Evolutionary conservation across 2,888 invertebrate genomes (phyloP).

Genomic region (Tolmerus cingulatus): DNA sequence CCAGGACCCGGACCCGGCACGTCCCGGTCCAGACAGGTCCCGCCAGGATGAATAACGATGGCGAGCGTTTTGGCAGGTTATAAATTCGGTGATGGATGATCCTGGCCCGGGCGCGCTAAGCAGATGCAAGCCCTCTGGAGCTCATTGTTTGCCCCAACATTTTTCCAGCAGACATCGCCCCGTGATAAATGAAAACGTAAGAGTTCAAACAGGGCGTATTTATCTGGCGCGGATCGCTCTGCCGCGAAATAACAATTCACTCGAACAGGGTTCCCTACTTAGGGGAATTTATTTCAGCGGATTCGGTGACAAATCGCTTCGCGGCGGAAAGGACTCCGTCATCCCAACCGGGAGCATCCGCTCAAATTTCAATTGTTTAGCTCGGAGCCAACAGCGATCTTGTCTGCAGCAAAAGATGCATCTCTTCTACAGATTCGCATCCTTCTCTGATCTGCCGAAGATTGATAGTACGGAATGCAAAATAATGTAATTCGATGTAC

Average conservation of each 20-base stretch:
- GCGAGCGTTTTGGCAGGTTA: constrained; percentile 29
- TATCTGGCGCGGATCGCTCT: neutral
- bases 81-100: constrained; percentile 29
- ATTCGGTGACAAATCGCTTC: constrained; percentile 13
- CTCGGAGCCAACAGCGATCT: neutral
- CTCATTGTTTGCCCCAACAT: neutral
- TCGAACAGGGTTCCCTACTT: constrained; percentile 6
- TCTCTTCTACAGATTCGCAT: neutral
- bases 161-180: neutral
- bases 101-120: neutral
- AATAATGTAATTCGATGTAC: neutral
- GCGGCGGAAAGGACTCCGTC: neutral
- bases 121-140: constrained; percentile 7
- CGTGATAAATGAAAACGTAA: constrained; percentile 19
- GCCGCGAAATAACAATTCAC: constrained; percentile 14
- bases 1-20: neutral
- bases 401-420: neutral
- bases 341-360: neutral
- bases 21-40: neutral
- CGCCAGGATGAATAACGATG: constrained; percentile 23
- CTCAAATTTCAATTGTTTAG: neutral
- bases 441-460: neutral
- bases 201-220: constrained; percentile 2
- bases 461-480: neutral
- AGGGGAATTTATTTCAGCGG: neutral